phyloP scores from a whole-genome alignment of 2,113 vertebrate species.

The Damaliscus lunatus region DNA sequence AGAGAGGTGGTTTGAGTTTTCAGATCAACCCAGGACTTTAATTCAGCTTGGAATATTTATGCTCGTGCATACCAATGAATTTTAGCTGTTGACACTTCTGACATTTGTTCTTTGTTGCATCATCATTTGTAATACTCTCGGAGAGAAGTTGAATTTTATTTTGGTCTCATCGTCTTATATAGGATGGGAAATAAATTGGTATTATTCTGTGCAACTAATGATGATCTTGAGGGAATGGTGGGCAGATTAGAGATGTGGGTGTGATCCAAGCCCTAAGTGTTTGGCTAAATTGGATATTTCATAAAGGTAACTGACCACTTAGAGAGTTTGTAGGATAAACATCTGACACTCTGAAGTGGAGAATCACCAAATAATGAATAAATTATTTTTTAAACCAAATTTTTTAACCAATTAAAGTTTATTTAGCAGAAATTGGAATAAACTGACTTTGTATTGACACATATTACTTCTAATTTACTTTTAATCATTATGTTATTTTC shows the following conservation, averaged over 20 bases:
- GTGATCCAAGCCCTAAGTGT: no score
- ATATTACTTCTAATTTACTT: neutral
- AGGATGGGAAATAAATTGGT: neutral
- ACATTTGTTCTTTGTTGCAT: neutral
- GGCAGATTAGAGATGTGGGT: neutral
- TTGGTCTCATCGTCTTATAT: neutral
- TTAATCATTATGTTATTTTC: neutral
- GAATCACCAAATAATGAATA: neutral
- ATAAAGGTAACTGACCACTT: no score
- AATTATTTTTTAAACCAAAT: neutral
- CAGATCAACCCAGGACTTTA: neutral
- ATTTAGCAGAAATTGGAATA: neutral
- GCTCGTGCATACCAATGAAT: rapidly evolving
- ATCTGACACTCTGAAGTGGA: neutral
- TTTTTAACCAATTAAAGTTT: neutral
- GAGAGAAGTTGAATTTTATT: neutral
- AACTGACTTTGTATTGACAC: neutral
- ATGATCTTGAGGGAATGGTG: neutral
- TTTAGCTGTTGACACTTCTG: no score
- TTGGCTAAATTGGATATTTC: neutral
- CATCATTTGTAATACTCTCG: neutral
- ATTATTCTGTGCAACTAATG: neutral
- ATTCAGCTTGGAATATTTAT: neutral
- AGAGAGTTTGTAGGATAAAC: neutral
- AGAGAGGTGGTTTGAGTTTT: neutral